Evolutionary conservation across 2,797 vertebrate genomes (phyloP).

Genomic region (Podargus strigoides): DNA sequence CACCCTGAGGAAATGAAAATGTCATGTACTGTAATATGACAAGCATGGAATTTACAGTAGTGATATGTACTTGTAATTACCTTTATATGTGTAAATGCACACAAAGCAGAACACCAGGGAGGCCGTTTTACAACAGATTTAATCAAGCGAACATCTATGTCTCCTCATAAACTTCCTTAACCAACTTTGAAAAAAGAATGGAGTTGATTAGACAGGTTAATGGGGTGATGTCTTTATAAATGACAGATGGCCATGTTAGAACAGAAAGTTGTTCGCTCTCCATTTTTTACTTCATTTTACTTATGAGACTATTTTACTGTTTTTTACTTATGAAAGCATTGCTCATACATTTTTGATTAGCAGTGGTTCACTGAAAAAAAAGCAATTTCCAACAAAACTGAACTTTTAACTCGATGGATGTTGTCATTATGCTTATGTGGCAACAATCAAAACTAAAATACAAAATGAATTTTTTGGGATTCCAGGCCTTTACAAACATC

Average conservation of each 20-base stretch:
- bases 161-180: constrained; percentile 61
- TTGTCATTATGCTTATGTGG: background rate
- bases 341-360: constrained; percentile 64
- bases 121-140: constrained; percentile 64
- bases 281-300: constrained; percentile 60
- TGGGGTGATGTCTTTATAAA: constrained; percentile 65
- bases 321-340: constrained; percentile 34
- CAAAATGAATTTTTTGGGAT: constrained; percentile 7
- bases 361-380: background rate
- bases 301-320: constrained; percentile 9
- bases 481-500: constrained; percentile 26
- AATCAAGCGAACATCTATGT: constrained; percentile 52
- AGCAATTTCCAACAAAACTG: background rate
- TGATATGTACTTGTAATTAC: constrained; percentile 58
- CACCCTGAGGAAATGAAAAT: constrained; percentile 68
- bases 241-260: constrained; percentile 65
- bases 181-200: constrained; percentile 61
- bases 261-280: constrained; percentile 67
- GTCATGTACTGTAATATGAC: constrained; percentile 46
- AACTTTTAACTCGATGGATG: constrained; percentile 13
- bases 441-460: constrained; percentile 50
- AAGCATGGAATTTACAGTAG: constrained; percentile 63
- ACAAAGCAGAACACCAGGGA: constrained; percentile 63
- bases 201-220: constrained; percentile 66
- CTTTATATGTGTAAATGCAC: constrained; percentile 59